phyloP scores from a whole-genome alignment of 2,113 vertebrate genomes.

The Uropsilus gracilis region DNA sequence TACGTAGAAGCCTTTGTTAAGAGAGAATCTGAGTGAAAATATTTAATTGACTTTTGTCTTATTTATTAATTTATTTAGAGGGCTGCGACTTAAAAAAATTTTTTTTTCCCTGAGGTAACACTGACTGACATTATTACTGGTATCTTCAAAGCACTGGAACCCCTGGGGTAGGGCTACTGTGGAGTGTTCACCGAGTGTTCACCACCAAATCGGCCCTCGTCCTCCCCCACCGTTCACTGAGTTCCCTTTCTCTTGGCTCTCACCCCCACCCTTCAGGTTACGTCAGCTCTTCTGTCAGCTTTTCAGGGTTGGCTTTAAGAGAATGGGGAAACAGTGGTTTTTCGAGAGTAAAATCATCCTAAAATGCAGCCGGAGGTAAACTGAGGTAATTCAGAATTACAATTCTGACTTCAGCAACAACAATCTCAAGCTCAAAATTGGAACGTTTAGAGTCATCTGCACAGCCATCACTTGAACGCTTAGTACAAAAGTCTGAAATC shows the following conservation, averaged over 20 bases:
- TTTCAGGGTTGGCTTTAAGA: neutral
- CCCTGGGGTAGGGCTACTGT: no score
- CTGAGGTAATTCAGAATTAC: neutral
- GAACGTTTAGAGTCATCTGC: neutral
- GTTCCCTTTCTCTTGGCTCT: no score
- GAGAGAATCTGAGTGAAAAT: slow-evolving; percentile 29
- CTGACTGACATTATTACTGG: no score
- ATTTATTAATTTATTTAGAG: neutral
- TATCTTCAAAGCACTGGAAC: no score
- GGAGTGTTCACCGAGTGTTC: no score
- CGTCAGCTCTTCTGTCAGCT: no score
- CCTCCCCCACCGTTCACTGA: no score
- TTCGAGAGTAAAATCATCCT: slow-evolving; percentile 28
- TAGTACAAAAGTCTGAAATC: neutral
- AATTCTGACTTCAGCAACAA: neutral
- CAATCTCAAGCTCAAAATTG: neutral
- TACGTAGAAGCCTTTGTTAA: slow-evolving; percentile 29
- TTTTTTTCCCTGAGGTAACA: no score
- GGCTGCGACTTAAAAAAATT: no score
- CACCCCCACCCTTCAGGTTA: no score
- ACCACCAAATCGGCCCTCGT: no score
- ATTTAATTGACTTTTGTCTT: slow-evolving; percentile 33
- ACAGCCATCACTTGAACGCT: neutral
- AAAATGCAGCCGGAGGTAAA: slow-evolving; percentile 44
- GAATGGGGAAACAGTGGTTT: neutral